A percentile compares a stretch with the other conserved stretches of the same genome.
phyloP scores from a whole-genome alignment of 2,888 invertebrate genomes.

The Mythimna impura region DNA sequence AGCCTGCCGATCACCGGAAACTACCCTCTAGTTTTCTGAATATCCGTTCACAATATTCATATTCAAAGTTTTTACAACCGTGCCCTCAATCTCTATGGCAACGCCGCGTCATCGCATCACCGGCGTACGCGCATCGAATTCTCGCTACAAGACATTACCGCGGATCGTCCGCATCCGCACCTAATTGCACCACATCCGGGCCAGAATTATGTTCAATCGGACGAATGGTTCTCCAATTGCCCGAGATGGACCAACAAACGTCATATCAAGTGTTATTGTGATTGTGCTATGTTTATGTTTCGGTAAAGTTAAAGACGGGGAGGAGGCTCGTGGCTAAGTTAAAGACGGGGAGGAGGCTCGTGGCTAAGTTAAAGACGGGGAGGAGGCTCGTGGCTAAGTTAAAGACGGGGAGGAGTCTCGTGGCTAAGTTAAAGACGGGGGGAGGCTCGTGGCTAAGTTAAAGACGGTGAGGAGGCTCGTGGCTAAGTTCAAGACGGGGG shows the following conservation, averaged over 20 bases:
- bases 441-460: too few species aligned
- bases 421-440: too few species aligned
- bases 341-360: neutral
- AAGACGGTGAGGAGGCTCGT: too few species aligned
- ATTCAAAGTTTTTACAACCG: neutral
- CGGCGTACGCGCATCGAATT: constrained; percentile 27
- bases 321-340: neutral
- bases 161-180: constrained; percentile 78
- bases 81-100: constrained; percentile 28
- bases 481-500: too few species aligned
- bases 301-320: constrained; percentile 3
- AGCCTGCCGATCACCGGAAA: neutral
- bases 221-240: constrained; percentile 79
- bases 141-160: constrained; percentile 52
- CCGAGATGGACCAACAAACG: constrained; percentile 29
- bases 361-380: too few species aligned
- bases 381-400: neutral
- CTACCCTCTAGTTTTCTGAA: neutral
- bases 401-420: neutral
- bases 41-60: neutral
- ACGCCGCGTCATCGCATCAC: constrained; percentile 8
- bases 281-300: constrained; percentile 12
- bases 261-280: constrained; percentile 17
- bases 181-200: constrained; percentile 79
- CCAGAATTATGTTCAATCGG: constrained; percentile 78